Evolutionary conservation across 2,797 vertebrate genomes (phyloP), one percentile per base, ranked within the genome.

Genomic region (Chromis chromis): DNA sequence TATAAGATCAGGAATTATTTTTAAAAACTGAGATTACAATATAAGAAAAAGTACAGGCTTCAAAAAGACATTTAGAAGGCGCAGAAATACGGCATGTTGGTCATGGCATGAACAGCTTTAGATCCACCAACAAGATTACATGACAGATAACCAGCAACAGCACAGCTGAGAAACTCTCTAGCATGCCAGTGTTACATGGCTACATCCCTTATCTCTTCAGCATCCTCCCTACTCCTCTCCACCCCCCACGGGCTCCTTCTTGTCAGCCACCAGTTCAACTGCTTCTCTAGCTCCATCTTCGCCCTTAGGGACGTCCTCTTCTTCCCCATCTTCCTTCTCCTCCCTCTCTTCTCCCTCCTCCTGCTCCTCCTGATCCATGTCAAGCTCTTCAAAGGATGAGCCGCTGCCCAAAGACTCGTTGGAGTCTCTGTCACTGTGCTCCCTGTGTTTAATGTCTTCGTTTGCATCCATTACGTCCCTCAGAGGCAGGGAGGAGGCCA

Each of bases 321-420:
- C 58, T 1, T 68, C 60, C 31, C 46, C 40, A 1, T 69, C 65
- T 33, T 46, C 76, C 58, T n/a, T 52, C 69, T 79, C 79, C n/a
- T 76, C 87, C 24, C 11, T 86, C 17, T 80, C 69, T 21, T 76
- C 78, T 25, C 81, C 92, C 49, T 91, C 93, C 11, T 78, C 91
- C 0, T 92, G 91, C 63, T 93, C 94, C 0, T 94, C 91, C 24
- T 88, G 93, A 85, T 98, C 98, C 92, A 98, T 93, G 91, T 97
- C 98, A 65, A 99, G 95, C 88, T 99, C 98, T 85, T 99, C 98
- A 4, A 99, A 99, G 76, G 98, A 99, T 0, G 98, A 99, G 81
- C 96, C 95, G 0, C 98, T 99, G 90, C 86, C 93, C 75, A 94
- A 46, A 2, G 94, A 95, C 69, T 87, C 92, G 25, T 90, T 86